phyloP scores from a whole-genome alignment of 2,113 vertebrate species.

The Phylloscopus whistleri region DNA sequence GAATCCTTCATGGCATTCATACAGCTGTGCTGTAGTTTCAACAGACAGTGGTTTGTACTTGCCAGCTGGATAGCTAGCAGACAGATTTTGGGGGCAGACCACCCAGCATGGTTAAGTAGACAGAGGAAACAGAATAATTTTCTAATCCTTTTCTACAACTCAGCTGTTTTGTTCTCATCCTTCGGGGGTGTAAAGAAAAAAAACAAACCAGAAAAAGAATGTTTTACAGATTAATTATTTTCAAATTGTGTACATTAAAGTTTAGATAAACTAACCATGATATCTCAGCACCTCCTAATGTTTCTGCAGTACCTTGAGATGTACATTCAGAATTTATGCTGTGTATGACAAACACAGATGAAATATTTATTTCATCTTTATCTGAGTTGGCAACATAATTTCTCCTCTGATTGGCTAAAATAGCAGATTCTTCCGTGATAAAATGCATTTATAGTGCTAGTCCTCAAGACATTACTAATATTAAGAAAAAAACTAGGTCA shows the following conservation, averaged over 20 bases:
- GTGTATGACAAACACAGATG: not conserved
- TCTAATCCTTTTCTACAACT: not conserved
- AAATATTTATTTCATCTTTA: not conserved
- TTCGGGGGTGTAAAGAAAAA: not conserved
- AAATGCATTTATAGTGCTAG: not conserved
- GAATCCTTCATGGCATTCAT: not conserved
- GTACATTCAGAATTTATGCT: not conserved
- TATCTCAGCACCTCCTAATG: not conserved
- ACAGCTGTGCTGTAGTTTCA: not conserved
- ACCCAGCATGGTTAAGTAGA: conserved; percentile 4
- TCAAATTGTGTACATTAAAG: not conserved
- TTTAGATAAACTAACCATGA: not conserved
- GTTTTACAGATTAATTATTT: not conserved
- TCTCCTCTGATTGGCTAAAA: not conserved
- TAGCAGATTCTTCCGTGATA: not conserved
- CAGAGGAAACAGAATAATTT: not conserved
- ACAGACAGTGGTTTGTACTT: not conserved
- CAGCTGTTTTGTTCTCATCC: not conserved
- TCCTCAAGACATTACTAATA: not conserved
- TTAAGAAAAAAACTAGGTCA: not conserved
- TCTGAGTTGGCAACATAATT: not conserved
- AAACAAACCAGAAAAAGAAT: not conserved
- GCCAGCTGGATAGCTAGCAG: not conserved
- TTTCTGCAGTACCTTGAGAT: not conserved
- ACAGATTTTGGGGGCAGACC: conserved; percentile 8